These are phyloP conservation scores for Dendronephthya gigantea DNA, from an alignment of 64 coral and sea anemone species.

Conservation along the genomic window DNA sequence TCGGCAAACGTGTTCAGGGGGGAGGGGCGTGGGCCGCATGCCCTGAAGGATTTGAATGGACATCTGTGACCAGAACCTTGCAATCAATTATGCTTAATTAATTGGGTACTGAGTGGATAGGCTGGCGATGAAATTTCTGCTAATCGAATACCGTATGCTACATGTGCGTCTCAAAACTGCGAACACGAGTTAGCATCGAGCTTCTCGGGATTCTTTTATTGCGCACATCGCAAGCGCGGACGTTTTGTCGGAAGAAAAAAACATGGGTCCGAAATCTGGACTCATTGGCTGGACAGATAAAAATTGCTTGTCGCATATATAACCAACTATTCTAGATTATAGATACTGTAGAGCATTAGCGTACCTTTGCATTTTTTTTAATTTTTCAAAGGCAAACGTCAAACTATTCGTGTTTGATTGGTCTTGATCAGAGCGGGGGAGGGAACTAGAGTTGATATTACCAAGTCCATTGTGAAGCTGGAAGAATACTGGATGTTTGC, in stretches of 20 bases:
- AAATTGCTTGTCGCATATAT: too few species aligned
- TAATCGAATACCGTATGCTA: not conserved
- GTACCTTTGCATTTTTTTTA: too few species aligned
- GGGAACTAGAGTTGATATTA: too few species aligned
- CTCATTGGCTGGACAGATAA: not conserved
- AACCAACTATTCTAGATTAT: too few species aligned
- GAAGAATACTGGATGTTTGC: too few species aligned
- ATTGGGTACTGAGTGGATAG: constrained; percentile 9
- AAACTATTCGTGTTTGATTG: too few species aligned
- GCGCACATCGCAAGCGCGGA: not conserved
- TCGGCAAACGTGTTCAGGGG: not conserved
- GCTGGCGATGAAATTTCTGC: constrained; percentile 2
- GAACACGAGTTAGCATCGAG: not conserved
- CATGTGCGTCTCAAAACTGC: not conserved
- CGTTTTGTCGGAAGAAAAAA: not conserved
- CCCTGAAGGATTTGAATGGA: not conserved
- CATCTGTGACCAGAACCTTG: not conserved
- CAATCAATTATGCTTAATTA: constrained; percentile 15
- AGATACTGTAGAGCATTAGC: too few species aligned
- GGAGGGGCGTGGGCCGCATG: not conserved
- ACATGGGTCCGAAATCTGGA: not conserved
- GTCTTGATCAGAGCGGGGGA: too few species aligned
- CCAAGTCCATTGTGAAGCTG: too few species aligned
- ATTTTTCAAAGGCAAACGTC: too few species aligned
- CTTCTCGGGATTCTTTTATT: not conserved